Evolutionary conservation across 64 coral and sea anemone genomes (phyloP), one percentile per base, ranked within the genome.

Genomic region (Montipora cactus): DNA sequence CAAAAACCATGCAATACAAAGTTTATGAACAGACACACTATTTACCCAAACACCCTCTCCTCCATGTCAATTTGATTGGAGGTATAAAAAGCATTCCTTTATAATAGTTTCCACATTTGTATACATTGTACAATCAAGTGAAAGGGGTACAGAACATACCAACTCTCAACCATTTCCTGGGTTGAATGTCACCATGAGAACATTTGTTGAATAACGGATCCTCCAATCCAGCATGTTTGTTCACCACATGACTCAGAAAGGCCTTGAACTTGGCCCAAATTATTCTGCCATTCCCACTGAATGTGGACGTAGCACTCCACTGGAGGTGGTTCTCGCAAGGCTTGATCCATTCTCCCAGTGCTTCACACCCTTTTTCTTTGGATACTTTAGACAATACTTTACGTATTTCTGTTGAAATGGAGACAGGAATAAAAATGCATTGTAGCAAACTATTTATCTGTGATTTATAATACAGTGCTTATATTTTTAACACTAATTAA

Each of bases 241-340:
- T 79, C 12, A 79, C 23, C 14, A 79, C 49, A 52, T 79, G 77
- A 50, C 28, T 73, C 18, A 87, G 67, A 18, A 55, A 87, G 4
- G 59, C 59, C 62, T 73, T 87, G 14, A 87, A 87, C 61, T 45
- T 87, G 19, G 84, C 20, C 66, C 58, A 87, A 21, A 87, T 87
- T 22, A 87, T 11, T 10, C 44, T 73, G 19, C 84, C 84, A 87
- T 64, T 70, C 0, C 84, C 84, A 87, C 23, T 87, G 21, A 87
- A 55, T 11, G 62, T 87, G 6, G 84, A 69, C 1, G 67, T 70
- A 4, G 55, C 67, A 8, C 84, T 87, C 84, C 84, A 87, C 6
- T 55, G 52, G 52, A 55, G 52, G 52, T 55, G 52, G 52, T 55
- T 55, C 52, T 55, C 52, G 52, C 61, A 67, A 13, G 84, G 84